Evolutionary conservation across 92 coral and sea anemone genomes (phyloP), one percentile per base, ranked within the genome.

Genomic region (Bergia puertoricense): DNA sequence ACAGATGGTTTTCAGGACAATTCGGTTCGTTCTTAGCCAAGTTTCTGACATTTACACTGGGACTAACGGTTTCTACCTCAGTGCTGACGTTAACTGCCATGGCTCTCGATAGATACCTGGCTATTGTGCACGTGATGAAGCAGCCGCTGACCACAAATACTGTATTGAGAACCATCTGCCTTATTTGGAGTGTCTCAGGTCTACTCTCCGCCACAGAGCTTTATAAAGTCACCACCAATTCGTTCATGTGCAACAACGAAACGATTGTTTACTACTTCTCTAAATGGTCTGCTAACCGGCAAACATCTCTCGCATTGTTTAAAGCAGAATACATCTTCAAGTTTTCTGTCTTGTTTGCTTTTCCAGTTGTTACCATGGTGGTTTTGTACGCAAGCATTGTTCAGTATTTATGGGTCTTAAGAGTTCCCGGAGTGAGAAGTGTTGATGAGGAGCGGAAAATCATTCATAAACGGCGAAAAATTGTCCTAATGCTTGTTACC

Each of bases 371-470:
- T 75, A 42, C 79, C 13, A 75, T 75, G 79, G 51, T 75, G 46
- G 42, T 75, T 75, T 45, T 75, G n/a, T 75, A 75, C 51, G 79
- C 79, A 42, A 42, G 79, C 1, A 41, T 75, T 42, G 46, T 40
- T 0, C 79, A 42, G 11, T 75, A 16, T 75, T 15, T 75, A 75
- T 75, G 79, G 79, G 50, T 75, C 5, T 15, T 75, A 45, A 75
- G 79, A 75, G 79, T 75, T 41, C 79, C 79, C 13, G 79, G 79
- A 41, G 79, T 40, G 44, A 38, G 79, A 40, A 75, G 79, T 75
- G 6, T 42, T n/a, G 51, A 20, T n/a, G 79, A 40, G 5, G 48
- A 75, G 46, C 36, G 79, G 5, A 41, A 75, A 40, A 75, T 75
- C 16, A 18, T 75, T 39, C 50, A 75, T 18, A 42, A 42, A 75